Base-by-base conservation (phyloP, 2,888 invertebrate genomes). In the Archips xylosteana region DNA sequence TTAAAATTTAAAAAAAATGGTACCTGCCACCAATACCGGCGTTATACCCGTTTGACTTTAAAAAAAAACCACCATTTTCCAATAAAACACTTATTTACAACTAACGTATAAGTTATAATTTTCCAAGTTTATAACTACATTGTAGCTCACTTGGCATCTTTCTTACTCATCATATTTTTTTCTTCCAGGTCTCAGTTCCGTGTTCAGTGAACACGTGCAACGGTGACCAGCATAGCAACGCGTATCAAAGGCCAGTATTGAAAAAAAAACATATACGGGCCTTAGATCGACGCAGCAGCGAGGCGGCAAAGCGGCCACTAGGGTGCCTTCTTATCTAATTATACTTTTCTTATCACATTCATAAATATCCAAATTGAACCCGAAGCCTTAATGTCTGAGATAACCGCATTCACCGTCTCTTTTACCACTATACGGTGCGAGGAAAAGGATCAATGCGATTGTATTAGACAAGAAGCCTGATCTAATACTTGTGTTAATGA, bases 321-420 rank as follows among this genome's bases (percentile, higher is more conserved):
- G 65, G 65, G 65, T 65, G 65, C 65, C 65, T 65, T 64, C 36
- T 60, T 39, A 60, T n/a, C 57, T 54, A 47, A 12, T 32, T 63
- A 47, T 63, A 63, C 45, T 32, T 34, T 64, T 49, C 64, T 49
- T 47, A 39, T 65, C 32, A 34, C 49, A 51, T 62, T 39, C 63
- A 13, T 23, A 6, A 36, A 15, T 49, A n/a, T 51, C 65, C 51
- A 51, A 51, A 61, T 71, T 71, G 61, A 65, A 60, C 47, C 71
- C n/a, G 49, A 13, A 4, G 2, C 57, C 47, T 71, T n/a, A 54
- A 42, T 65, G 60, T 66, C 32, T 45, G 45, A n/a, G 34, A 9
- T 23, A 9, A 9, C 4, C 15, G 49, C n/a, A 23, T 54, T 54
- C 23, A 8, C n/a, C 51, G 15, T 66, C 66, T 39, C 42, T 12